These are phyloP conservation scores for Ornithoptera priamus DNA, from an alignment of 2,888 invertebrate species.

Conservation along the genomic window DNA sequence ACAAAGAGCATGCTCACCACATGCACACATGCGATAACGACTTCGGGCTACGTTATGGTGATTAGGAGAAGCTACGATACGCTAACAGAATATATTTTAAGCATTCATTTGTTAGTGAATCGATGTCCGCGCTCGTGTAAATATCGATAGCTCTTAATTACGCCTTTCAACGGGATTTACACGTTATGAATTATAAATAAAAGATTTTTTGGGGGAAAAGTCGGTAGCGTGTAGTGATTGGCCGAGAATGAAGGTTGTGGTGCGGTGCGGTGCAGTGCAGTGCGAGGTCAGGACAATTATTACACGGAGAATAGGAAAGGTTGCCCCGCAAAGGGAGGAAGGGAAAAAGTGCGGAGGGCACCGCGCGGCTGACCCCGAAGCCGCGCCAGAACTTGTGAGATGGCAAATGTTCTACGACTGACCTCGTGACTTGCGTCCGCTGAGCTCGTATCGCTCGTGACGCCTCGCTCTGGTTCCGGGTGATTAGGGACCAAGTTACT, in stretches of 20 bases:
- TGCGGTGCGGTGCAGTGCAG: conserved; percentile 40
- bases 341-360: conserved; percentile 35
- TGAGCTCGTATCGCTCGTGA: conserved; percentile 57
- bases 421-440: conserved; percentile 69
- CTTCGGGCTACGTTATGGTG: conserved; percentile 8
- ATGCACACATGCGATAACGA: conserved; percentile 19
- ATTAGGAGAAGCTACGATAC: conserved; percentile 8
- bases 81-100: conserved; percentile 6
- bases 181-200: conserved; percentile 7
- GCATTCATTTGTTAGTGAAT: conserved; percentile 11
- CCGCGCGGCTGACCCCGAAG: conserved; percentile 46
- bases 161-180: conserved; percentile 3
- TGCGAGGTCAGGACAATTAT: conserved; percentile 42
- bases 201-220: conserved; percentile 32
- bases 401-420: conserved; percentile 79
- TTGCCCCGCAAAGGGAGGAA: conserved; percentile 28
- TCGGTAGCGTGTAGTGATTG: conserved; percentile 38
- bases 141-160: conserved; percentile 11
- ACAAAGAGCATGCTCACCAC: conserved; percentile 4
- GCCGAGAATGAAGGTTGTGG: conserved; percentile 38
- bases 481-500: conserved; percentile 51
- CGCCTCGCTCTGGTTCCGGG: conserved; percentile 63
- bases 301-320: conserved; percentile 33
- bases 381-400: conserved; percentile 80
- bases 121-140: not conserved